Percentiles rank a stretch among this genome's conserved stretches.
Evolutionary conservation across 1,140 invertebrate genomes (phyloP).

Genomic region (Atta texana): DNA sequence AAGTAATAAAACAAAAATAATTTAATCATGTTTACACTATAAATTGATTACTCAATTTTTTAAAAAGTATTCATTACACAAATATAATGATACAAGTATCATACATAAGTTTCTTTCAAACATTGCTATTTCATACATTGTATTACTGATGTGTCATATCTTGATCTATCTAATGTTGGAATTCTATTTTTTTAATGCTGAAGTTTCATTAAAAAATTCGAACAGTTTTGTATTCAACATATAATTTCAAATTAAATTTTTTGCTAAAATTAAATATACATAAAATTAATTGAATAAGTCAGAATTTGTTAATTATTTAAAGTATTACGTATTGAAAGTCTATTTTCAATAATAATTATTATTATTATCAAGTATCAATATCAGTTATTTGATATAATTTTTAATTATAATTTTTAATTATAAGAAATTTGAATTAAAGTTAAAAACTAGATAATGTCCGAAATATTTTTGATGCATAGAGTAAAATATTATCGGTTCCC

Average conservation of each 20-base stretch:
- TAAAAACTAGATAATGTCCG: neutral
- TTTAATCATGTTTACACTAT: neutral
- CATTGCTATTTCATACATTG: neutral
- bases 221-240: neutral
- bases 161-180: neutral
- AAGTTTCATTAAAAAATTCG: neutral
- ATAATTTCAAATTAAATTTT: neutral
- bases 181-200: neutral
- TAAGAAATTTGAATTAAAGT: neutral
- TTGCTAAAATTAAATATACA: neutral
- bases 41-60: conserved; percentile 8
- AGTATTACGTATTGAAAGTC: neutral
- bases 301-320: neutral
- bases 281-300: neutral
- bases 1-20: conserved; percentile 9
- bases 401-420: neutral
- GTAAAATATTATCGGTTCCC: too few relatives aligned
- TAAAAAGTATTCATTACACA: neutral
- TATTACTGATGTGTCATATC: neutral
- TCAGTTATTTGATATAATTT: neutral
- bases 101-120: neutral
- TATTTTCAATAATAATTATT: neutral
- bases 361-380: neutral
- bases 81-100: neutral
- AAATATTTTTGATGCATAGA: neutral